A percentile compares a stretch with the other conserved stretches of the same genome.
Evolutionary conservation across 1,140 invertebrate species (phyloP).

Genomic region (Mycetomoellerius zeteki): DNA sequence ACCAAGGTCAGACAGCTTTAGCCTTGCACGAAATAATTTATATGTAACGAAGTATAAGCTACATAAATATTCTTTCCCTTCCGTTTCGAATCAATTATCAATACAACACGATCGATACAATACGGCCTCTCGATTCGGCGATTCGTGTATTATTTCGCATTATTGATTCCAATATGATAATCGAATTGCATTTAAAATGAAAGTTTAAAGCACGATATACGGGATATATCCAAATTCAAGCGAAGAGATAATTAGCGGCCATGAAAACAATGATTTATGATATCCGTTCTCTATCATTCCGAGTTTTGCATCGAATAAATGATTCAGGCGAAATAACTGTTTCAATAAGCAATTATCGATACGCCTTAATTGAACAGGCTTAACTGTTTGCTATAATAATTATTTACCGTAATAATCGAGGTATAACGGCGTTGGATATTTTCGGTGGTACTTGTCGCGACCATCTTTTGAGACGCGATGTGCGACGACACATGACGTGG

Average conservation of each 20-base stretch:
- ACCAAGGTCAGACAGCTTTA: neutral
- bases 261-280: conserved; percentile 1
- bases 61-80: neutral
- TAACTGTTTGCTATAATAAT: neutral
- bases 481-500: neutral
- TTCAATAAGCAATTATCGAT: neutral
- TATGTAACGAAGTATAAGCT: neutral
- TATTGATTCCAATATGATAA: conserved; percentile 7
- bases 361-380: neutral
- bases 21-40: neutral
- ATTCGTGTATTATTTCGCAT: neutral
- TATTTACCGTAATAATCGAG: neutral
- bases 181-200: neutral
- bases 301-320: neutral
- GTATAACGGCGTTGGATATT: neutral
- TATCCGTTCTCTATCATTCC: neutral
- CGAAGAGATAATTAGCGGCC: neutral
- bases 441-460: neutral
- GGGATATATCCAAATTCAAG: neutral
- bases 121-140: neutral
- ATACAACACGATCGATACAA: neutral
- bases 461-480: neutral
- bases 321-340: neutral
- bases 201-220: neutral
- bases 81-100: conserved; percentile 1